Base-by-base conservation (phyloP, 2,797 vertebrate genomes). In the Gymnothorax javanicus region DNA sequence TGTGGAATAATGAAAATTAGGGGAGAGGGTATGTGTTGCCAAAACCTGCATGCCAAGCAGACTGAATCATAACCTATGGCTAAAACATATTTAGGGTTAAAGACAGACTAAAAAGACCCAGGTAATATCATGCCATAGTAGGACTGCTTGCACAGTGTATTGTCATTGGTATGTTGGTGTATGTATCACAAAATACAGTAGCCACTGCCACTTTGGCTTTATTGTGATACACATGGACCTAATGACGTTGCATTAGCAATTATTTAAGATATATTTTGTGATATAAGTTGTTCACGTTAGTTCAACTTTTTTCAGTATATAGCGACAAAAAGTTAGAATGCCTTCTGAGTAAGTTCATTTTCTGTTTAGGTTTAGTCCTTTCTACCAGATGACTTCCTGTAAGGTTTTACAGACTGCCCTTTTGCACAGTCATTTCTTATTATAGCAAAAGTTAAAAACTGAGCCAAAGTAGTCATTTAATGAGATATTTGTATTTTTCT, bases 51-150 rank as follows among this genome's bases (percentile, higher is more conserved):
- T 75, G 5, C 15, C 17, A 17, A 20, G 52, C 17, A 50, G 75
- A 79, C n/a, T 81, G 23, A 81, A 81, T 23, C 50, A 56, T 23
- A 8, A 56, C 77, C 77, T 52, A 12, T 54, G 77, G 54, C 77
- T 54, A 81, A 3, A 56, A 50, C 33, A 50, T 77, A 43, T 43
- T 20, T 33, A 77, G 73, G 43, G 43, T 50, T 50, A 77, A 81
- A 56, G 17, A 13, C 52, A 81, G 56, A 81, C 25, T 23, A 25
- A 79, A 79, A 54, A 85, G 84, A 56, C 69, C 13, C 43, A 85
- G 85, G 93, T 93, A 89, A 60, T 87, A 93, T 93, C 91, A 75
- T 87, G 87, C 88, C 87, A 86, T 88, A 88, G 85, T 90, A 90
- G 87, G 84, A 90, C 25, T 69, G 23, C 1, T 69, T 64, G 60